Base-by-base conservation (phyloP, 2,888 invertebrate genomes). In the Caenorhabditis uteleia region DNA sequence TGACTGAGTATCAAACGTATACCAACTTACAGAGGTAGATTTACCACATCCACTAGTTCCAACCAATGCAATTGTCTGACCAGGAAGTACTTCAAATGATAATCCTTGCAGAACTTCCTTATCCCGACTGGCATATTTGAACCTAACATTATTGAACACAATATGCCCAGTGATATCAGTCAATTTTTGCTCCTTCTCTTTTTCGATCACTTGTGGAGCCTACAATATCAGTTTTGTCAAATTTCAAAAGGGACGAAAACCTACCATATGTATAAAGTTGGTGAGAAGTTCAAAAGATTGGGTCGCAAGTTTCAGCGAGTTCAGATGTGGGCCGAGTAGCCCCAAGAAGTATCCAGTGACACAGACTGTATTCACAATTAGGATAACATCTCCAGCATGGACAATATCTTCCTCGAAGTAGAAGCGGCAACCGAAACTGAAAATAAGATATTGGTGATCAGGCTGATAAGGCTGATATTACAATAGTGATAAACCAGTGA, bases 31-130 rank as follows among this genome's bases (percentile, higher is more conserved):
- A n/a, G 74, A 60, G n/a, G 77, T 76, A 51, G 70, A 72, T 47
- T 77, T 77, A 8, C 77, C 77, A 27, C 71, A 75, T 1, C 77
- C 77, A 45, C 72, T 72, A 3, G 57, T 60, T 18, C 77, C 77
- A 1, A 76, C 77, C 1, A 77, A 49, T 12, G 77, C 77, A 3
- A 74, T 55, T 7, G 70, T 70, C 42, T 75, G 58, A 16, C 74
- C 74, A 7, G 68, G 54, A 14, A 66, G 51, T 0, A 64, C 75
- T 40, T 47, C 57, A 42, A 67, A 54, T 0, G 61, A 62, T 14
- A 68, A 45, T 2, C 69, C 69, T 23, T 58, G 40, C 6, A 71
- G 49, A 10, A 62, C 54, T 25, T 53, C 46, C 14, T 48, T 54
- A 36, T 65, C 54, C 8, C 78, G 53, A 1, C 57, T 65, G 3